Percentiles rank a stretch among this genome's conserved stretches.
Evolutionary conservation across 1,140 invertebrate species (phyloP).

Genomic region (Drosophila cardini): DNA sequence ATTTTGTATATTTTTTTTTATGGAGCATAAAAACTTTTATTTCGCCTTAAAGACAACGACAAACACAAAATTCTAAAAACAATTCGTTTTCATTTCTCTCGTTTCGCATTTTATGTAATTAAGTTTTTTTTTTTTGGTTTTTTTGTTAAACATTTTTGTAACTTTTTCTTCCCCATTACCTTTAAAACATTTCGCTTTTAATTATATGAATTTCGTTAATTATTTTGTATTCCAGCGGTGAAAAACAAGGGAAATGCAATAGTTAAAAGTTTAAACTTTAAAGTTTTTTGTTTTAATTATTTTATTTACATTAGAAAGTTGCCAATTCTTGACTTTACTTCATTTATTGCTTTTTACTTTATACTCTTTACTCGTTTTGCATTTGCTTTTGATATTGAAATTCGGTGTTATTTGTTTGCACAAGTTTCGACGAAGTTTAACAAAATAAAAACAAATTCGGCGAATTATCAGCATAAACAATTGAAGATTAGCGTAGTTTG

Average conservation of each 20-base stretch:
- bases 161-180: conserved; percentile 37
- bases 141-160: conserved; percentile 38
- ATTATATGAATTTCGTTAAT: conserved; percentile 19
- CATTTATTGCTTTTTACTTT: conserved; percentile 25
- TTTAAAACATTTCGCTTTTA: conserved; percentile 42
- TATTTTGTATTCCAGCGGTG: neutral
- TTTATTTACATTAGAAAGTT: conserved; percentile 65
- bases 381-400: conserved; percentile 42
- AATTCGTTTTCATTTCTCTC: conserved; percentile 23
- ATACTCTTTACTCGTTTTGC: neutral
- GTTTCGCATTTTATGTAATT: conserved; percentile 38
- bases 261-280: conserved; percentile 1
- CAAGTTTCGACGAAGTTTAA: conserved; percentile 38
- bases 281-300: too few species aligned
- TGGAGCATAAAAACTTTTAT: conserved; percentile 26
- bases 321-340: conserved; percentile 52
- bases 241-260: conserved; percentile 44
- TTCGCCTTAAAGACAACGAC: conserved; percentile 25
- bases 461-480: conserved; percentile 23
- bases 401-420: conserved; percentile 44
- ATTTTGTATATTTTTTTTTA: conserved; percentile 29
- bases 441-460: conserved; percentile 38
- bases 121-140: conserved; percentile 22
- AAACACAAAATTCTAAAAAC: conserved; percentile 21
- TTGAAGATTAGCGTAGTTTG: conserved; percentile 16